These are phyloP conservation scores for Drosophila dunni DNA, from an alignment of 1,140 invertebrate genomes.

Conservation along the genomic window DNA sequence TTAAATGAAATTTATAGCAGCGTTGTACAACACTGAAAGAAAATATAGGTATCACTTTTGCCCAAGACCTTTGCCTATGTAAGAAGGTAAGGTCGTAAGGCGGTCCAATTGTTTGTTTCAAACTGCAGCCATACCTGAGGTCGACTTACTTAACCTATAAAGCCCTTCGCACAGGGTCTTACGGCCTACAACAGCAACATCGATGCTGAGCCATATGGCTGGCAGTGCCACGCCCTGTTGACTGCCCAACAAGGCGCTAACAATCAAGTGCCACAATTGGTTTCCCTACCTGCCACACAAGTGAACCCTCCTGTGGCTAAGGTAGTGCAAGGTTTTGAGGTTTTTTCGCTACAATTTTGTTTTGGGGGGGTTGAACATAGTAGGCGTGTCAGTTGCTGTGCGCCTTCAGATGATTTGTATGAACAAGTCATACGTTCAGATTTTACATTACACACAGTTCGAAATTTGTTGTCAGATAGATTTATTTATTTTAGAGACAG, in stretches of 20 bases:
- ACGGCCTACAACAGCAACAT: conserved; percentile 2
- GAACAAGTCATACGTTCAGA: neutral
- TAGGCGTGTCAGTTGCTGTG: neutral
- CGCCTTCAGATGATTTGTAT: neutral
- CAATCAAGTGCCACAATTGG: conserved; percentile 76
- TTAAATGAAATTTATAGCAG: too few relatives aligned
- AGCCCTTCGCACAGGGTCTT: too few relatives aligned
- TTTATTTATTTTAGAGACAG: neutral
- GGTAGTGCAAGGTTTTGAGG: neutral
- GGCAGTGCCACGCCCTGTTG: conserved; percentile 67
- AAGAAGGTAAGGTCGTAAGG: too few relatives aligned
- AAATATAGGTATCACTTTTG: too few relatives aligned
- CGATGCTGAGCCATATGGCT: conserved; percentile 58
- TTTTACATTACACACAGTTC: neutral
- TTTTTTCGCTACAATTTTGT: neutral
- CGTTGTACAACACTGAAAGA: too few relatives aligned
- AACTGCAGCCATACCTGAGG: too few relatives aligned
- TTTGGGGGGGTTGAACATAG: neutral
- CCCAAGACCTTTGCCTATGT: too few relatives aligned
- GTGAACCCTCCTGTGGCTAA: too few relatives aligned
- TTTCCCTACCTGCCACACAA: neutral
- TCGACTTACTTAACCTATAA: too few relatives aligned
- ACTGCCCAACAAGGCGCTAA: conserved; percentile 76
- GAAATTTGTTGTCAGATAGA: conserved; percentile 1
- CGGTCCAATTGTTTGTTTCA: too few relatives aligned